phyloP scores from a whole-genome alignment of 2,888 invertebrate genomes.

The Clanis bilineata region DNA sequence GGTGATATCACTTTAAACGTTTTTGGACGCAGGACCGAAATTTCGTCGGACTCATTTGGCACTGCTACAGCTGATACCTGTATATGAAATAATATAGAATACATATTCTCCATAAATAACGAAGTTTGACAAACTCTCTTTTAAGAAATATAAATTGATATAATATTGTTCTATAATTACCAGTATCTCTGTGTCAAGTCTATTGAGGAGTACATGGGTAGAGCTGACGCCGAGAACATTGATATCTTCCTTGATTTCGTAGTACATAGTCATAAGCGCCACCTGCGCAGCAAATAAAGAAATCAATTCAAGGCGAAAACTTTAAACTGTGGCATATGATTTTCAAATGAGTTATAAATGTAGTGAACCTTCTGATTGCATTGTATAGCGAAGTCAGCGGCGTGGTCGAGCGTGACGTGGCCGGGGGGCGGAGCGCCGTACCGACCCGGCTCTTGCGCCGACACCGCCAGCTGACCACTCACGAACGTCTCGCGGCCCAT shows the following conservation, averaged over 20 bases:
- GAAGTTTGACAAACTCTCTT: too few species aligned
- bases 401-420: slow-evolving; percentile 53
- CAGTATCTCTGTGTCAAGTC: slow-evolving; percentile 76
- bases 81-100: neutral
- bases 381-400: slow-evolving; percentile 54
- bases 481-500: slow-evolving; percentile 66
- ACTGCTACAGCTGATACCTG: slow-evolving; percentile 43
- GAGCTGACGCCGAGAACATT: slow-evolving; percentile 84
- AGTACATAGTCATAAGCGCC: slow-evolving; percentile 84
- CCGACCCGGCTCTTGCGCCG: slow-evolving; percentile 51
- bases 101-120: neutral
- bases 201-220: slow-evolving; percentile 84
- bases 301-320: neutral
- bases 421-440: slow-evolving; percentile 61
- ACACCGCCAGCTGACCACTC: slow-evolving; percentile 54
- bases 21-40: slow-evolving; percentile 39
- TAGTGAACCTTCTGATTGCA: slow-evolving; percentile 59
- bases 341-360: too few species aligned
- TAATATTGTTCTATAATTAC: slow-evolving; percentile 48
- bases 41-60: slow-evolving; percentile 34
- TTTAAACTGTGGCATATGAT: too few species aligned
- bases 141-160: too few species aligned
- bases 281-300: slow-evolving; percentile 61
- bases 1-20: slow-evolving; percentile 50
- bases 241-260: slow-evolving; percentile 85